These are phyloP conservation scores for Boloria euphrosyne DNA, from an alignment of 2,888 invertebrate species.

Conservation along the genomic window DNA sequence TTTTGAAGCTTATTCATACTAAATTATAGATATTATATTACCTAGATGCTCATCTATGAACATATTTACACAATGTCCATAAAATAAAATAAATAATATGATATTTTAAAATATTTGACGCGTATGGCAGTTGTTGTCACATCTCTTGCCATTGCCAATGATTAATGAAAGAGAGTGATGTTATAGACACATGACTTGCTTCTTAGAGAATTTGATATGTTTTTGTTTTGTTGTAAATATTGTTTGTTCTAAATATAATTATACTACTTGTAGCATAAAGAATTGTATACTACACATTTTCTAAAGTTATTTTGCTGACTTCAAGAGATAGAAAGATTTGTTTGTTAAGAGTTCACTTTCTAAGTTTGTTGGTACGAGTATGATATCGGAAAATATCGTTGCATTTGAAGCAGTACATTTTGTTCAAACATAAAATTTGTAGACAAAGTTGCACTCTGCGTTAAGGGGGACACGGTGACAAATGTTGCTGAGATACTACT, in stretches of 20 bases:
- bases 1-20: background rate
- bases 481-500: conserved; percentile 54
- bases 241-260: conserved; percentile 45
- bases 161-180: conserved; percentile 62
- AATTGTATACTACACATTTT: conserved; percentile 5
- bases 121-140: conserved; percentile 54
- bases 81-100: conserved; percentile 54
- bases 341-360: conserved; percentile 50
- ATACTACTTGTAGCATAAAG: conserved; percentile 22
- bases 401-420: conserved; percentile 61
- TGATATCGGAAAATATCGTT: conserved; percentile 61
- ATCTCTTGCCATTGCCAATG: conserved; percentile 53
- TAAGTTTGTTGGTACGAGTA: conserved; percentile 67
- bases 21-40: conserved; percentile 32
- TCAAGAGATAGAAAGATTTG: conserved; percentile 54
- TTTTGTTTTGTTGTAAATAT: conserved; percentile 46
- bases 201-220: conserved; percentile 45
- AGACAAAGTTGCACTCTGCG: conserved; percentile 68
- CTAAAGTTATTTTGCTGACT: conserved; percentile 52
- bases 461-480: conserved; percentile 53
- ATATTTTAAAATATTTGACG: conserved; percentile 56
- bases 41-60: conserved; percentile 26
- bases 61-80: conserved; percentile 37
- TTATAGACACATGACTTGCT: conserved; percentile 64
- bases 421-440: conserved; percentile 53